Evolutionary conservation across 2,888 invertebrate genomes (phyloP).

Genomic region (Parelbella ahira): DNA sequence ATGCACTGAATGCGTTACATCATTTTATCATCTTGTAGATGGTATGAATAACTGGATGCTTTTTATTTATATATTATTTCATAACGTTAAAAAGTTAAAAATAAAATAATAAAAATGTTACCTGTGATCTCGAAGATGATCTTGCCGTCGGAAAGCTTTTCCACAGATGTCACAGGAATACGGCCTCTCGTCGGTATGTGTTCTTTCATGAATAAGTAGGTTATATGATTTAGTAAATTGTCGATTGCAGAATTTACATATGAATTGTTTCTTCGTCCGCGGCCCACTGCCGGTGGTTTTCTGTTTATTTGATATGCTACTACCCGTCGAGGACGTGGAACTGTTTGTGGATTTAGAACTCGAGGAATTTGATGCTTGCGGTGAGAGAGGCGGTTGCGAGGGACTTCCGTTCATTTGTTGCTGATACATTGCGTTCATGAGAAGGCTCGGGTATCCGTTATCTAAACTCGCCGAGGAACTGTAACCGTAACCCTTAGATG

Average conservation of each 20-base stretch:
- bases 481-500: conserved; percentile 65
- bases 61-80: too few relatives aligned
- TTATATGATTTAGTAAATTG: conserved; percentile 99
- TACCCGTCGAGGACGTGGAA: conserved; percentile 66
- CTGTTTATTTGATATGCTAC: conserved; percentile 70
- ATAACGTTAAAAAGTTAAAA: too few relatives aligned
- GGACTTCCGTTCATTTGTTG: conserved; percentile 76
- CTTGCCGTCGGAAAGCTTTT: conserved; percentile 98
- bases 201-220: conserved; percentile 97
- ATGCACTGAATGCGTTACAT: too few relatives aligned
- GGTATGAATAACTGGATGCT: too few relatives aligned
- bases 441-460: conserved; percentile 84
- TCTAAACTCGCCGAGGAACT: conserved; percentile 81
- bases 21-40: too few relatives aligned
- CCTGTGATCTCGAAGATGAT: conserved; percentile 96
- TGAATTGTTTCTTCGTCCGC: conserved; percentile 98
- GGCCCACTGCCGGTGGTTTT: conserved; percentile 82
- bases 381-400: conserved; percentile 67
- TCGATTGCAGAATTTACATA: conserved; percentile 98
- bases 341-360: conserved; percentile 67
- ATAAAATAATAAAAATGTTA: conserved; percentile 63
- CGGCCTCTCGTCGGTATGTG: conserved; percentile 98
- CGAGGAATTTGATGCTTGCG: conserved; percentile 66
- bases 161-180: conserved; percentile 99
- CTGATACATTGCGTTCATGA: conserved; percentile 85